These are phyloP conservation scores for Parazoanthus atlanticus DNA, from an alignment of 92 coral and sea anemone genomes.

Conservation along the genomic window DNA sequence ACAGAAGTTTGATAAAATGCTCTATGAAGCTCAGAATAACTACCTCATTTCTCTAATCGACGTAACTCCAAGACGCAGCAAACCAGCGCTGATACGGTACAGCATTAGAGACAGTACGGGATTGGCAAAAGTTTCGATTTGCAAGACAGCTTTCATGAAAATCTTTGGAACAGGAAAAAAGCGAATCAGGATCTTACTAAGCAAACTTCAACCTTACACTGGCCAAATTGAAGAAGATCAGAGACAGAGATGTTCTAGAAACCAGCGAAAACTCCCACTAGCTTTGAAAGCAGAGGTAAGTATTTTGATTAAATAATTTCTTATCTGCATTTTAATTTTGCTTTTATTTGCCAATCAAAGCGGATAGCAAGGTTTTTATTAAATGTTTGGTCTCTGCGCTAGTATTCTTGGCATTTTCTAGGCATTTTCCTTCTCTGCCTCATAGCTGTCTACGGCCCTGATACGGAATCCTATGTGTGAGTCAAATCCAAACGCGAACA, in stretches of 20 bases:
- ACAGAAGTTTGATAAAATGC: conserved; percentile 45
- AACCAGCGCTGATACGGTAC: conserved; percentile 9
- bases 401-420: neutral
- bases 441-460: no score
- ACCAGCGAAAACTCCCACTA: conserved; percentile 11
- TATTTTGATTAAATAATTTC: neutral
- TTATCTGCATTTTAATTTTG: neutral
- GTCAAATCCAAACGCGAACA: no score
- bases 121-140: conserved; percentile 1
- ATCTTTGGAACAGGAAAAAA: conserved; percentile 7
- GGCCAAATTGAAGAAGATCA: conserved; percentile 16
- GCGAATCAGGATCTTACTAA: neutral
- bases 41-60: conserved; percentile 47
- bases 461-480: no score
- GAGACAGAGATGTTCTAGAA: conserved; percentile 13
- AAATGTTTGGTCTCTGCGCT: neutral
- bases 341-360: neutral
- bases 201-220: conserved; percentile 23
- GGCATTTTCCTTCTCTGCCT: neutral
- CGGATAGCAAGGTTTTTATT: neutral
- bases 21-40: conserved; percentile 35
- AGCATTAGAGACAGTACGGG: conserved; percentile 7
- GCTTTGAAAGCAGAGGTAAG: conserved; percentile 14
- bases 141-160: conserved; percentile 22
- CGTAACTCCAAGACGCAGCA: conserved; percentile 20